These are phyloP conservation scores for Kobus ellipsiprymnus DNA, from an alignment of 2,113 vertebrate species.

Conservation along the genomic window DNA sequence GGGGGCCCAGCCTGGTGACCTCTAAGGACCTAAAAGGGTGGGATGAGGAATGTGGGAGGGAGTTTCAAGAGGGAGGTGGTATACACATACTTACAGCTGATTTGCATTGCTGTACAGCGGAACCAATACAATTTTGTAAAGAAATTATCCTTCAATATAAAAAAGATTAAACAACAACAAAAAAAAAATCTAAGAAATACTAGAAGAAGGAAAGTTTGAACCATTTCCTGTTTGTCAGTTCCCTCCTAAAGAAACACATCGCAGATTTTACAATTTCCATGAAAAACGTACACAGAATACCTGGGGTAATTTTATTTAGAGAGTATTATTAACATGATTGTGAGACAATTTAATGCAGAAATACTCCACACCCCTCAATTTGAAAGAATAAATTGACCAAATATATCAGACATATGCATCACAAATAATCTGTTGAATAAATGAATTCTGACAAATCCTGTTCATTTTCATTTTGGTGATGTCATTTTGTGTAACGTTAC, in stretches of 20 bases:
- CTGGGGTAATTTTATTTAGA: not conserved
- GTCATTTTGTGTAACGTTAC: not conserved
- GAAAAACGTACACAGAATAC: not conserved
- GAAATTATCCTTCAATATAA: not conserved
- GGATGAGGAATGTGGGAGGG: not conserved
- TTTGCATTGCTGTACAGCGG: not conserved
- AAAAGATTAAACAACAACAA: not conserved
- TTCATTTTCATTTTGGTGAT: not conserved
- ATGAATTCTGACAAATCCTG: not conserved
- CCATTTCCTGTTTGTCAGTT: not conserved
- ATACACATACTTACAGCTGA: not conserved
- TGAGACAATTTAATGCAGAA: not conserved
- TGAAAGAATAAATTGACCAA: not conserved
- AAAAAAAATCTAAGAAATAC: not conserved
- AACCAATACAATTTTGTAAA: not conserved
- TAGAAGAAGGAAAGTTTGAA: not conserved
- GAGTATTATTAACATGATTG: constrained; percentile 15
- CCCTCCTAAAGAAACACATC: not conserved
- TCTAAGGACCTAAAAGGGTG: not conserved
- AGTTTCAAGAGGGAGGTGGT: not conserved
- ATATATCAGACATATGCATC: not conserved
- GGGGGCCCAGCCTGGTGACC: not conserved
- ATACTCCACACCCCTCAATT: not conserved
- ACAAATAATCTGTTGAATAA: not conserved
- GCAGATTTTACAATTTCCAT: not conserved